phyloP scores from a whole-genome alignment of 2,888 invertebrate genomes.

The Ditula angustiorana region DNA sequence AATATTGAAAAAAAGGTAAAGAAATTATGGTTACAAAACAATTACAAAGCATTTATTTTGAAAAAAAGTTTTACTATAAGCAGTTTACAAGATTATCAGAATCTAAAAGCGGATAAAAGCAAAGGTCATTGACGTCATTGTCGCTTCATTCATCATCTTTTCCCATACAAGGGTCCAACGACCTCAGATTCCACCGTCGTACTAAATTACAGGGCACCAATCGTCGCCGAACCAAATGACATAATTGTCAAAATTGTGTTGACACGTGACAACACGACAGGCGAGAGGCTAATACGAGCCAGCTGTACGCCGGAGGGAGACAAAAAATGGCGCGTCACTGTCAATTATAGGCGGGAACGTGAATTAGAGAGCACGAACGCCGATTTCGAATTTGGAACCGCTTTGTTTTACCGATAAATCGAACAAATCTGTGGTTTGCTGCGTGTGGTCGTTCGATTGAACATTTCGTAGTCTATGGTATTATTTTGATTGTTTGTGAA shows the following conservation, averaged over 20 bases:
- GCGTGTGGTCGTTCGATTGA: slow-evolving; percentile 84
- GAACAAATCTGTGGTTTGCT: slow-evolving; percentile 78
- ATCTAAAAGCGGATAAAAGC: slow-evolving; percentile 6
- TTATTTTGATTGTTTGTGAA: slow-evolving; percentile 71
- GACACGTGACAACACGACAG: slow-evolving; percentile 79
- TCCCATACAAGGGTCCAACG: slow-evolving; percentile 79
- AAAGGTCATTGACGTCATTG: slow-evolving; percentile 40
- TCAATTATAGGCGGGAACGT: slow-evolving; percentile 84
- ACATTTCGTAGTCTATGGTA: slow-evolving; percentile 78
- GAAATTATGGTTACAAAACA: too few relatives aligned
- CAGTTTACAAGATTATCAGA: slow-evolving; percentile 18
- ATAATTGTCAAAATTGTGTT: slow-evolving; percentile 85
- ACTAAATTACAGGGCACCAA: slow-evolving; percentile 81
- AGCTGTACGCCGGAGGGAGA: slow-evolving; percentile 54
- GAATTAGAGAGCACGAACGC: slow-evolving; percentile 81
- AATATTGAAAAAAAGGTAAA: too few relatives aligned
- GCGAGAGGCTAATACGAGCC: too few relatives aligned
- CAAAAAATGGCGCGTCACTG: slow-evolving; percentile 73
- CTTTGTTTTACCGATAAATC: slow-evolving; percentile 84
- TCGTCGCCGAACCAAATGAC: slow-evolving; percentile 85
- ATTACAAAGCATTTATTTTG: too few relatives aligned
- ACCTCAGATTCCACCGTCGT: slow-evolving; percentile 77
- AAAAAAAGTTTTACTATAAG: not conserved
- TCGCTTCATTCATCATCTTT: slow-evolving; percentile 62
- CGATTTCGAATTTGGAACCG: slow-evolving; percentile 83